These are phyloP conservation scores for Cichladusa arquata DNA, from an alignment of 2,113 vertebrate species.

Conservation along the genomic window DNA sequence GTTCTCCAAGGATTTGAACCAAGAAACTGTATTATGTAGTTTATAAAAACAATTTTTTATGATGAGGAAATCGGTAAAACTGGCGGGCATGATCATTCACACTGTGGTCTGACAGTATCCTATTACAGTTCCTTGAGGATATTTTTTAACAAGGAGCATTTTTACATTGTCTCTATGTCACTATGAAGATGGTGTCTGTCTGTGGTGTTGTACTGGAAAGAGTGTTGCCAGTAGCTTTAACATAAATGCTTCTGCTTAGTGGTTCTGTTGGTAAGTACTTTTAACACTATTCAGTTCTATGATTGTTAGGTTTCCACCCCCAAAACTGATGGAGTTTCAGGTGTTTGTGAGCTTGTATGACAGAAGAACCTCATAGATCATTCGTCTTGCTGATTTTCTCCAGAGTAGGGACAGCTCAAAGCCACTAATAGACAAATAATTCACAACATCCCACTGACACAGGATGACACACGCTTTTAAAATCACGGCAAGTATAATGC, in stretches of 20 bases:
- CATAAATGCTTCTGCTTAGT: background rate
- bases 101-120: background rate
- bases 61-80: background rate
- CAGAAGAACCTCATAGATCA: background rate
- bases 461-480: background rate
- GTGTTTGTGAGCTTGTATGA: background rate
- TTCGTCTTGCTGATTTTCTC: background rate
- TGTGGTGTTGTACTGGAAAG: background rate
- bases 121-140: background rate
- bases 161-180: background rate
- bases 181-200: background rate
- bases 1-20: background rate
- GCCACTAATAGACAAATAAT: background rate
- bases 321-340: background rate
- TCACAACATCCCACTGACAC: background rate
- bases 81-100: background rate
- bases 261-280: background rate
- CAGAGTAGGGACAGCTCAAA: background rate
- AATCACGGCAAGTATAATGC: background rate
- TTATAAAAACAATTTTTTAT: background rate
- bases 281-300: background rate
- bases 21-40: background rate
- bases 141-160: background rate
- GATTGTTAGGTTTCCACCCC: background rate
- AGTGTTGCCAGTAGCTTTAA: background rate